A percentile compares a stretch with the other conserved stretches of the same genome.
phyloP scores from a whole-genome alignment of 1,140 invertebrate species.

The Lasioglossum baleicum region DNA sequence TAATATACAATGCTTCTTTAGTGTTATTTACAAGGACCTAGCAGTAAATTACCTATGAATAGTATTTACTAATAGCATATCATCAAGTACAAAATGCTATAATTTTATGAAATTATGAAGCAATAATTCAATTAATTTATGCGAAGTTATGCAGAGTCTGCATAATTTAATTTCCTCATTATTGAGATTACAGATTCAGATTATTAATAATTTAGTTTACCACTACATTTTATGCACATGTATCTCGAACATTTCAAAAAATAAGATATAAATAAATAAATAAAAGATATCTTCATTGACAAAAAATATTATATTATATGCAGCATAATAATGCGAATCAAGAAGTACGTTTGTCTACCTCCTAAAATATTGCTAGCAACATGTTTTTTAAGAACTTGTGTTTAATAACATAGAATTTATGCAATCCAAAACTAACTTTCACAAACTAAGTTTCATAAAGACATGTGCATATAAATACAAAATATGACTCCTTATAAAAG shows the following conservation, averaged over 20 bases:
- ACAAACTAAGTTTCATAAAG: slow-evolving; percentile 17
- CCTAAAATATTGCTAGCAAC: slow-evolving; percentile 24
- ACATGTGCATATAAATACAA: slow-evolving; percentile 34
- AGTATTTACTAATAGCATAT: slow-evolving; percentile 12
- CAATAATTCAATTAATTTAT: slow-evolving; percentile 33
- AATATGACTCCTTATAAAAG: slow-evolving; percentile 20
- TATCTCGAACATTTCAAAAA: slow-evolving; percentile 35
- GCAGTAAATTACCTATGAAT: slow-evolving; percentile 32
- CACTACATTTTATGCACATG: slow-evolving; percentile 41
- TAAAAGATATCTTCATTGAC: slow-evolving; percentile 66
- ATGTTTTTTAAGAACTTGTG: slow-evolving; percentile 14
- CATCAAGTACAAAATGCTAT: slow-evolving; percentile 29
- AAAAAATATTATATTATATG: slow-evolving; percentile 44
- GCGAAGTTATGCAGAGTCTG: slow-evolving; percentile 36
- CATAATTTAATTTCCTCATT: slow-evolving; percentile 35
- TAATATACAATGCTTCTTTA: slow-evolving; percentile 13
- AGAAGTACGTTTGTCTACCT: slow-evolving; percentile 33
- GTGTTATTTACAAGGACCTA: slow-evolving; percentile 30
- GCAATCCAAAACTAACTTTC: slow-evolving; percentile 11
- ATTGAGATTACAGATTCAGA: slow-evolving; percentile 54
- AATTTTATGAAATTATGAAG: slow-evolving; percentile 51
- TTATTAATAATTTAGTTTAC: slow-evolving; percentile 42
- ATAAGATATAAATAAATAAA: slow-evolving; percentile 74
- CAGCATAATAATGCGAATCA: slow-evolving; percentile 44
- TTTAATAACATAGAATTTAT: slow-evolving; percentile 27